phyloP scores from a whole-genome alignment of 1,140 invertebrate genomes.

The Scaptodrosophila lebanonensis region DNA sequence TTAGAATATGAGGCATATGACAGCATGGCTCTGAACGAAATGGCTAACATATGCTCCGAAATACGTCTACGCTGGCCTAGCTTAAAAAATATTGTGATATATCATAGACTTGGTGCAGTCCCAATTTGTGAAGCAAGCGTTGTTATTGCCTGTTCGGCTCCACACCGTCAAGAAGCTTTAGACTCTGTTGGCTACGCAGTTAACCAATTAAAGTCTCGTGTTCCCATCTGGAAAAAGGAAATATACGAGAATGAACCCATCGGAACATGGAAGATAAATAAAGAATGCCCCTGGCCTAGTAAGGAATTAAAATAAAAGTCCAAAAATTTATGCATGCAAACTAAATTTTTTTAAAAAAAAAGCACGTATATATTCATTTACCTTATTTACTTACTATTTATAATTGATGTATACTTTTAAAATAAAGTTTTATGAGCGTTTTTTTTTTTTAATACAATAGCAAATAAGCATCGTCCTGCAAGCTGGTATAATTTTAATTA shows the following conservation, averaged over 20 bases:
- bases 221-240: constrained; percentile 99
- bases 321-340: constrained; percentile 9
- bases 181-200: constrained; percentile 91
- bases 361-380: constrained; percentile 24
- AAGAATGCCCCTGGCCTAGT: constrained; percentile 85
- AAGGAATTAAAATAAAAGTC: constrained; percentile 35
- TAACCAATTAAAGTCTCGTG: constrained; percentile 89
- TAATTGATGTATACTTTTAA: not conserved
- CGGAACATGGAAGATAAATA: constrained; percentile 86
- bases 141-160: constrained; percentile 92
- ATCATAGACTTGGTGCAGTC: constrained; percentile 91
- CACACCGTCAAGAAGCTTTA: constrained; percentile 89
- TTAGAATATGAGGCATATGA: constrained; percentile 97
- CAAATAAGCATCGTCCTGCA: constrained; percentile 13
- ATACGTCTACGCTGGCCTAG: constrained; percentile 84
- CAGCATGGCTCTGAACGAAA: constrained; percentile 91
- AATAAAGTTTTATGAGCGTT: not conserved
- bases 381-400: not conserved
- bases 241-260: constrained; percentile 83
- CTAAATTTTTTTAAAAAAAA: constrained; percentile 4
- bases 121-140: constrained; percentile 93
- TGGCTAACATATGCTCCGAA: constrained; percentile 87
- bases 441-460: constrained; percentile 11
- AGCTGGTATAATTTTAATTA: constrained; percentile 47
- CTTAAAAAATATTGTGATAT: constrained; percentile 87